A percentile compares a stretch with the other conserved stretches of the same genome.
phyloP scores from a whole-genome alignment of 2,113 vertebrate genomes.

The Eclectus roratus region DNA sequence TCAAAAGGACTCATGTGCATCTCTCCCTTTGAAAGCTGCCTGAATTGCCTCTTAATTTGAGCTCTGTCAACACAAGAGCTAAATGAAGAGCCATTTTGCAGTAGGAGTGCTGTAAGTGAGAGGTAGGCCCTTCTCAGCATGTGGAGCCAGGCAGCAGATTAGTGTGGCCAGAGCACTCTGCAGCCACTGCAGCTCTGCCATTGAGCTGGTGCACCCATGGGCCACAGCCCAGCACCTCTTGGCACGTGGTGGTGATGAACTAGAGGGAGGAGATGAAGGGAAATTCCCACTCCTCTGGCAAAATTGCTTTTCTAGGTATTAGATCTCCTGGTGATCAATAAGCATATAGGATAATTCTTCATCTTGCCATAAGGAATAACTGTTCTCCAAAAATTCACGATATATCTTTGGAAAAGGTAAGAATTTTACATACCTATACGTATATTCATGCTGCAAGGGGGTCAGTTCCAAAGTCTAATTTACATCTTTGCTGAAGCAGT shows the following conservation, averaged over 20 bases:
- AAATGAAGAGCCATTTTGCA: background rate
- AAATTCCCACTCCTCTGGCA: background rate
- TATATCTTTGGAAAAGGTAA: background rate
- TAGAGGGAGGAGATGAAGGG: background rate
- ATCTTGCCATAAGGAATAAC: background rate
- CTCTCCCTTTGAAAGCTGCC: background rate
- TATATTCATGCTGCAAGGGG: background rate
- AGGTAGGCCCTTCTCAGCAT: background rate
- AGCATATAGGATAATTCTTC: background rate
- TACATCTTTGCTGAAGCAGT: background rate
- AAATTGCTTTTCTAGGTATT: background rate
- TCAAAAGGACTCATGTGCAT: background rate
- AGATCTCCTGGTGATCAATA: background rate
- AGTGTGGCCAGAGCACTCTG: background rate
- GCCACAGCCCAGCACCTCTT: background rate
- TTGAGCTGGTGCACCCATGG: fast-evolving
- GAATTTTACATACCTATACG: background rate
- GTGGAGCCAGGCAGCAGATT: background rate
- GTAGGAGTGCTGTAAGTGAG: background rate
- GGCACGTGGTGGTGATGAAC: fast-evolving
- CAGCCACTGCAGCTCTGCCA: background rate
- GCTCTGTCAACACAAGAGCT: background rate
- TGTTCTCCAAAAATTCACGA: background rate
- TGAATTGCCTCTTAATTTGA: constrained; percentile 36
- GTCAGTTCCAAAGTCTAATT: background rate